These are phyloP conservation scores for Myopa testacea DNA, from an alignment of 2,888 invertebrate genomes.

Conservation along the genomic window DNA sequence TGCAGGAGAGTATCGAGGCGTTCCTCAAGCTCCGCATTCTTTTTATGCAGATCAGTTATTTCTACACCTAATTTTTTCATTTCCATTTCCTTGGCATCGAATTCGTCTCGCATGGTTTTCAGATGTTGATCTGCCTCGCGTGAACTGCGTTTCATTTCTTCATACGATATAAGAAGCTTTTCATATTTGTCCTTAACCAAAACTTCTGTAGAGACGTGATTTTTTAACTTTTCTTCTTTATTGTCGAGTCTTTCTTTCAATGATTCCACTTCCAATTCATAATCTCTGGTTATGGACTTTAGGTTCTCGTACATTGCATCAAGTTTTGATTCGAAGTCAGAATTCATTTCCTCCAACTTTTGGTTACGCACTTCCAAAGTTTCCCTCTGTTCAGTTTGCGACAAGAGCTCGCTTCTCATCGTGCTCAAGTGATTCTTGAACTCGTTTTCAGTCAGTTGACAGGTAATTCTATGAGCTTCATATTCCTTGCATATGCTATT, in stretches of 20 bases:
- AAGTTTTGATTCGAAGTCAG: conserved; percentile 32
- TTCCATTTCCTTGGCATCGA: conserved; percentile 48
- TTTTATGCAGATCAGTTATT: conserved; percentile 41
- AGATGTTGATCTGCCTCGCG: conserved; percentile 46
- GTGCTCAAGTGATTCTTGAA: conserved; percentile 26
- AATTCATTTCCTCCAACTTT: conserved; percentile 27
- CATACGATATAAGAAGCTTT: conserved; percentile 47
- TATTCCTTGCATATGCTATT: conserved; percentile 41
- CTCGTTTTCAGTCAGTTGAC: conserved; percentile 37
- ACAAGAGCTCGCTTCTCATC: conserved; percentile 23
- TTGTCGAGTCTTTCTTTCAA: conserved; percentile 38
- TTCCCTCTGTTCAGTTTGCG: neutral
- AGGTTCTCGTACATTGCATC: conserved; percentile 34
- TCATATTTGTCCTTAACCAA: conserved; percentile 47
- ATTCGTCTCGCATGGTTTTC: conserved; percentile 43
- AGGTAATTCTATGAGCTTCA: conserved; percentile 29
- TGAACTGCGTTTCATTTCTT: conserved; percentile 43
- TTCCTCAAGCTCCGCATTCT: conserved; percentile 46
- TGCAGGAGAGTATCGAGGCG: conserved; percentile 43
- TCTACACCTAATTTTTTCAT: conserved; percentile 44
- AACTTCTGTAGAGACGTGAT: conserved; percentile 40
- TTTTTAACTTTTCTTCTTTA: conserved; percentile 38
- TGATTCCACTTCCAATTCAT: conserved; percentile 41
- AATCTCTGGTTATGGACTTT: conserved; percentile 32
- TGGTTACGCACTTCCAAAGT: conserved; percentile 5